Conservation (phyloP, 2,113 vertebrate species). For the Lutjanus erythropterus region DNA sequence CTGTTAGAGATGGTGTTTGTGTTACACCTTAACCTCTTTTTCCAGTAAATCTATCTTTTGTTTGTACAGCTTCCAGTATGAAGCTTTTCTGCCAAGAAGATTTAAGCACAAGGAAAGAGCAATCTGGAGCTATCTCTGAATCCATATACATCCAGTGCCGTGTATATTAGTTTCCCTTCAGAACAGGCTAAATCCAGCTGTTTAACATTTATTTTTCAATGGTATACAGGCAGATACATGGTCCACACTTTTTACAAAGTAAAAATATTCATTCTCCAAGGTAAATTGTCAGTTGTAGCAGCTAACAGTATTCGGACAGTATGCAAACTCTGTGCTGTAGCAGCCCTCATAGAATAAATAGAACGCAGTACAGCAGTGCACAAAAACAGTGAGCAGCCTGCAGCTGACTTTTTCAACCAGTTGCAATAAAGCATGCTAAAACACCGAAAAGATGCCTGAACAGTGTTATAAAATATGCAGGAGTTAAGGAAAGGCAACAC, state of each 20-base stretch:
- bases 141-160: constrained; percentile 4
- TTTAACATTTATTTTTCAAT: neutral
- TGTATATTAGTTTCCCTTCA: neutral
- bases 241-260: neutral
- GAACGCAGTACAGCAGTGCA: neutral
- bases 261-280: neutral
- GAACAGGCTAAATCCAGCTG: neutral
- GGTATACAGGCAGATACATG: neutral
- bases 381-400: constrained; percentile 20
- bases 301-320: neutral
- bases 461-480: constrained; percentile 56
- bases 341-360: neutral
- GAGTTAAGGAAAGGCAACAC: constrained; percentile 42
- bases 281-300: neutral
- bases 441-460: constrained; percentile 49
- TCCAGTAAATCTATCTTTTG: constrained; percentile 73
- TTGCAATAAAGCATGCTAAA: constrained; percentile 58
- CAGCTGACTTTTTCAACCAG: constrained; percentile 28
- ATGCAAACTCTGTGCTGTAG: neutral
- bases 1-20: constrained; percentile 74
- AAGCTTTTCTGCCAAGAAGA: constrained; percentile 63
- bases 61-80: constrained; percentile 62
- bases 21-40: constrained; percentile 72
- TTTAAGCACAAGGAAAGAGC: constrained; percentile 35
- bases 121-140: constrained; percentile 37